Conservation (phyloP, 2,113 vertebrate species). For the Cinclus mexicanus region DNA sequence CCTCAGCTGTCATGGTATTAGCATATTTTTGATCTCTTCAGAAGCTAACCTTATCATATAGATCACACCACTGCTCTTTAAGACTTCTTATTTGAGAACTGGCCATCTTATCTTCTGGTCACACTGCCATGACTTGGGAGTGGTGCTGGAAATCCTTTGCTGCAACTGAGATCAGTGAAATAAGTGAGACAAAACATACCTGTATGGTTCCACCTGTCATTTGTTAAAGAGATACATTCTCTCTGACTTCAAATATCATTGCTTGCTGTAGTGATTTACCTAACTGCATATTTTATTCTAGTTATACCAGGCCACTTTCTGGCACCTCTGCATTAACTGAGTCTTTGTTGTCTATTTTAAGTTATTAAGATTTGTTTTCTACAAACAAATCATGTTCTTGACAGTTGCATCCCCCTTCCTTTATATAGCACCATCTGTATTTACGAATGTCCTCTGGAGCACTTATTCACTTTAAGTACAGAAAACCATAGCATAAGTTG, state of each 20-base stretch:
- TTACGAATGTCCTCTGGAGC: neutral
- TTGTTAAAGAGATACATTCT: neutral
- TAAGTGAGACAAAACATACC: neutral
- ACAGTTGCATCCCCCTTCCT: neutral
- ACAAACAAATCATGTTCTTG: neutral
- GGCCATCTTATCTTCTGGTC: neutral
- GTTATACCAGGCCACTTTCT: neutral
- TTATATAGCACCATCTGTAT: neutral
- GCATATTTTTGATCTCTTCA: neutral
- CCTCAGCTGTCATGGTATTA: neutral
- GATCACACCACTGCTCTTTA: neutral
- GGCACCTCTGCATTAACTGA: neutral
- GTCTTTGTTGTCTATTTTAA: neutral
- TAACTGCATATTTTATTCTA: neutral
- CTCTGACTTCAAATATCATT: neutral
- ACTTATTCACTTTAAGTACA: neutral
- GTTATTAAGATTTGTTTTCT: neutral
- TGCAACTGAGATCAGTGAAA: neutral
- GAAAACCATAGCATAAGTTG: neutral
- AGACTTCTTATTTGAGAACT: neutral
- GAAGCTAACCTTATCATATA: neutral
- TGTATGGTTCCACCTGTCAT: neutral
- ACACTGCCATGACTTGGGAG: neutral
- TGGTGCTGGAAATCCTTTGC: neutral
- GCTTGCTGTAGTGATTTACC: neutral